Conservation (phyloP, 2,888 invertebrate genomes). For the Leptopilina drosophilae region DNA sequence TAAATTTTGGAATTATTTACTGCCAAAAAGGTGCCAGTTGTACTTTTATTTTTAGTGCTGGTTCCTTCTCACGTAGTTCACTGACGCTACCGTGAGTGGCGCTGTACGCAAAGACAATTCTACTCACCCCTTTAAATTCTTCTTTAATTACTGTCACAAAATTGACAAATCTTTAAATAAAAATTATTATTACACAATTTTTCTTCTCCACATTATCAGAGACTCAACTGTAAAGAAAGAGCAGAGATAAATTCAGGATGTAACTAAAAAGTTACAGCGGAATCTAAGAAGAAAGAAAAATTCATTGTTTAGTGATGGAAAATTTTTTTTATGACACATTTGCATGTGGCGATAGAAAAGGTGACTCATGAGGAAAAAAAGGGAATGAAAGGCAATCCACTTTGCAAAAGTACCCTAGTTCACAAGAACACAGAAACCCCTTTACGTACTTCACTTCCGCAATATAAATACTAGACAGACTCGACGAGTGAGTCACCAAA, state of each 20-base stretch:
- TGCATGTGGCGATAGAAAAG: slow-evolving; percentile 24
- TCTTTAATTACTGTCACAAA: too few species aligned
- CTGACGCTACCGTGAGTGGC: too few species aligned
- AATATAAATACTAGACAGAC: slow-evolving; percentile 28
- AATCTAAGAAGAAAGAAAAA: background rate
- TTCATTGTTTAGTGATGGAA: slow-evolving; percentile 4
- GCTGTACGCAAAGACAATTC: too few species aligned
- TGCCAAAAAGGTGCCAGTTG: too few species aligned
- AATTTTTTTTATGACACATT: slow-evolving; percentile 31
- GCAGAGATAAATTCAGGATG: background rate
- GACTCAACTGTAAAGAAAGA: background rate
- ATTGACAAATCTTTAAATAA: too few species aligned
- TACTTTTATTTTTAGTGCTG: too few species aligned
- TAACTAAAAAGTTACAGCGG: too few species aligned
- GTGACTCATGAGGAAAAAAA: slow-evolving; percentile 30
- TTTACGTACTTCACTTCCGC: slow-evolving; percentile 21
- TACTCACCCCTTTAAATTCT: too few species aligned
- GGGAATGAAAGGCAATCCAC: slow-evolving; percentile 37
- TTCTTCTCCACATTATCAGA: too few species aligned
- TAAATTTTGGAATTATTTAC: too few species aligned
- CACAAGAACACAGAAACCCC: slow-evolving; percentile 34
- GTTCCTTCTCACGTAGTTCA: too few species aligned
- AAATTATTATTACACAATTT: too few species aligned
- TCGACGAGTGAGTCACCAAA: slow-evolving; percentile 18
- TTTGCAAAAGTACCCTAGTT: slow-evolving; percentile 40